phyloP scores from a whole-genome alignment of 2,888 invertebrate species.

The Euplexia lucipara region DNA sequence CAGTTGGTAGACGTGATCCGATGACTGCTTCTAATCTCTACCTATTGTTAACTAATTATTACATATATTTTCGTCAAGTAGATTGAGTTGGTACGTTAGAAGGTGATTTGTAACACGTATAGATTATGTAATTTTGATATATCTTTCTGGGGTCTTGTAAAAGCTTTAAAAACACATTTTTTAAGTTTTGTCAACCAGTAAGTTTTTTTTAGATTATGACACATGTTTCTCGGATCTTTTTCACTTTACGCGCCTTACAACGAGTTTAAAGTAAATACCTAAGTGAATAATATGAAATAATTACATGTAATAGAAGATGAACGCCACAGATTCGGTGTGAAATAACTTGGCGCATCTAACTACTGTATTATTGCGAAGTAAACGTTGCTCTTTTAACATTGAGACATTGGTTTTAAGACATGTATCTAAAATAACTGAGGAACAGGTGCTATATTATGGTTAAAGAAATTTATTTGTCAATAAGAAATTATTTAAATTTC shows the following conservation, averaged over 20 bases:
- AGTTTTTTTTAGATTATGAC: background rate
- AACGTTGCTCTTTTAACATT: conserved; percentile 24
- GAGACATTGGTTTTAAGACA: conserved; percentile 37
- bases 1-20: conserved; percentile 77
- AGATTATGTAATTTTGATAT: conserved; percentile 31
- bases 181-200: too few relatives aligned
- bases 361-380: conserved; percentile 40
- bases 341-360: conserved; percentile 51
- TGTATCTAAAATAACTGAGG: conserved; percentile 16
- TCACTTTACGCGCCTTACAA: background rate
- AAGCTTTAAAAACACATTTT: background rate
- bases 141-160: background rate
- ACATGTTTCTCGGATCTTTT: background rate
- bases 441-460: too few relatives aligned
- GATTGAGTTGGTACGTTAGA: conserved; percentile 40
- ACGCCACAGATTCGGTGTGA: conserved; percentile 44
- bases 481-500: too few relatives aligned
- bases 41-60: conserved; percentile 63
- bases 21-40: conserved; percentile 64
- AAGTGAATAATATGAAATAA: conserved; percentile 51
- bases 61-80: conserved; percentile 54
- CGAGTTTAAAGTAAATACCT: conserved; percentile 10
- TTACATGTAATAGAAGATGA: conserved; percentile 53
- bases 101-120: conserved; percentile 55
- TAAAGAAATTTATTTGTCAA: too few relatives aligned